phyloP scores from a whole-genome alignment of 2,113 vertebrate genomes.

The Oncorhynchus nerka region DNA sequence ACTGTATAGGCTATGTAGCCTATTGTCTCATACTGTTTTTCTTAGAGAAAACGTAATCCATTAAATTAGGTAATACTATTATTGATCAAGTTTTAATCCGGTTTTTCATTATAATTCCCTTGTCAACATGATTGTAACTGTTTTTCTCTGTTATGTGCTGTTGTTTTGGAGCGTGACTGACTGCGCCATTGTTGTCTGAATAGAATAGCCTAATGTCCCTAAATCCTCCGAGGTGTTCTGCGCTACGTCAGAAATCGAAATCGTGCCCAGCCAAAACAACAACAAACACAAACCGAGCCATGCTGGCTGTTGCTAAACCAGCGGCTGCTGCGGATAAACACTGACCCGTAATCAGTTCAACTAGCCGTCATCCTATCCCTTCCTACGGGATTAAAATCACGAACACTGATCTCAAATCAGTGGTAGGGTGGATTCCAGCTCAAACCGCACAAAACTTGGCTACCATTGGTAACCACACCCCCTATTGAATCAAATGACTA shows the following conservation, averaged over 20 bases:
- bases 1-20: too few species aligned
- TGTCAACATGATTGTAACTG: neutral
- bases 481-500: constrained; percentile 35
- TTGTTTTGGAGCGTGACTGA: too few species aligned
- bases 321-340: neutral
- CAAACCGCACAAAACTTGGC: neutral
- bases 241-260: constrained; percentile 26
- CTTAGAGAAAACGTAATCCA: too few species aligned
- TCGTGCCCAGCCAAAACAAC: constrained; percentile 40
- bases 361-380: too few species aligned
- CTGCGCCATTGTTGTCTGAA: neutral
- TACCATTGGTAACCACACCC: constrained; percentile 31
- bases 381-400: too few species aligned
- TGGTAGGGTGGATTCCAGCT: neutral
- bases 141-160: neutral
- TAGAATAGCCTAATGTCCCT: neutral
- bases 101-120: neutral
- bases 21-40: too few species aligned
- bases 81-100: too few species aligned
- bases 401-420: neutral
- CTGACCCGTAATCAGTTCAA: constrained; percentile 37
- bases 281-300: constrained; percentile 51
- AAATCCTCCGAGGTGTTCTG: neutral
- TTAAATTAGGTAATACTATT: too few species aligned
- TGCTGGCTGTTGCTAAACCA: constrained; percentile 25